phyloP scores from a whole-genome alignment of 1,140 invertebrate genomes.

The Drosophila novamexicana region DNA sequence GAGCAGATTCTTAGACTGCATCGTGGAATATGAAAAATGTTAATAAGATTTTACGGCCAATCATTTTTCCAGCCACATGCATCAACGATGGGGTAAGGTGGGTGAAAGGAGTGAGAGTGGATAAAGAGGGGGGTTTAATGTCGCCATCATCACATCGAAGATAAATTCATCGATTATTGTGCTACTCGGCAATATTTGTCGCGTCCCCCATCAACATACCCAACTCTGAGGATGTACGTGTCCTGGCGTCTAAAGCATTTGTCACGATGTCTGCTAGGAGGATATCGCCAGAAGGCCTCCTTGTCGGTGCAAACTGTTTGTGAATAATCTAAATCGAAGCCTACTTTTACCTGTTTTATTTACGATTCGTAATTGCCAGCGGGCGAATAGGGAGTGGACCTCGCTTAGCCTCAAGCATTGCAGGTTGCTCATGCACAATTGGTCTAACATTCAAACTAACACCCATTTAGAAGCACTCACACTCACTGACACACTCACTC shows the following conservation, averaged over 20 bases:
- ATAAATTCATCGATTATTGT: conserved; percentile 62
- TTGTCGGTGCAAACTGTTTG: background rate
- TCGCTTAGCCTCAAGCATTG: background rate
- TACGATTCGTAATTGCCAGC: conserved; percentile 4
- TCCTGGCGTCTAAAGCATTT: background rate
- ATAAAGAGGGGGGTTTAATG: background rate
- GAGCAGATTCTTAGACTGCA: background rate
- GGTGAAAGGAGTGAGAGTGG: background rate
- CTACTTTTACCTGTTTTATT: background rate
- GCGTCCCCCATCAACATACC: background rate
- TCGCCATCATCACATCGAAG: conserved; percentile 1
- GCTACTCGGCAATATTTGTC: conserved; percentile 5
- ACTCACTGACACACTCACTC: background rate
- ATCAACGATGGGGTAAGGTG: background rate
- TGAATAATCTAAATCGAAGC: conserved; percentile 40
- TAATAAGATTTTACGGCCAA: conserved; percentile 27
- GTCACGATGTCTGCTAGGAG: background rate
- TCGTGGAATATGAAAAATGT: conserved; percentile 21
- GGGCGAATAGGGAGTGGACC: background rate
- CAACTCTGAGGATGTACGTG: background rate
- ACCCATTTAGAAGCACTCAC: background rate
- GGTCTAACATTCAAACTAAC: background rate
- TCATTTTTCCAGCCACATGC: background rate
- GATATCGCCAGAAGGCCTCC: background rate
- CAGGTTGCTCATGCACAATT: conserved; percentile 16